Evolutionary conservation across 2,888 invertebrate genomes (phyloP).

Genomic region (Drosophila yooni): DNA sequence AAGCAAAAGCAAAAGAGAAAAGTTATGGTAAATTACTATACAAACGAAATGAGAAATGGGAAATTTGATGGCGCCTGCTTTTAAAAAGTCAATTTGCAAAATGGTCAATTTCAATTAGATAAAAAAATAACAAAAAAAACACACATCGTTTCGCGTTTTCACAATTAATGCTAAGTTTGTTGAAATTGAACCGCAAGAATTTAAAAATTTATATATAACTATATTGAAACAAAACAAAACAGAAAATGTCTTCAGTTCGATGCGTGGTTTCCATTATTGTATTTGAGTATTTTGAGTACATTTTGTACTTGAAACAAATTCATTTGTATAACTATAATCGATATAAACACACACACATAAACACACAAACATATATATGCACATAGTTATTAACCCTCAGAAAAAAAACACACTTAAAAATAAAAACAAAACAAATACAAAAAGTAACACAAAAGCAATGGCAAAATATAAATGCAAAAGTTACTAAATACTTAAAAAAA

Average conservation of each 20-base stretch:
- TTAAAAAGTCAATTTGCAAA: constrained; percentile 66
- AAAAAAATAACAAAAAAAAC: constrained; percentile 2
- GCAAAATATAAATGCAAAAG: constrained; percentile 73
- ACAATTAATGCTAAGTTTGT: constrained; percentile 70
- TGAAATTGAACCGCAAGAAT: constrained; percentile 64
- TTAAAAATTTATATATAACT: constrained; percentile 36
- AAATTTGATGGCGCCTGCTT: constrained; percentile 46
- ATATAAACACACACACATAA: constrained; percentile 42
- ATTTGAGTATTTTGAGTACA: constrained; percentile 40
- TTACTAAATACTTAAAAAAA: constrained; percentile 66
- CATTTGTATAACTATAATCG: constrained; percentile 65
- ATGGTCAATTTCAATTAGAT: constrained; percentile 55
- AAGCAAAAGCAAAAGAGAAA: constrained; percentile 11
- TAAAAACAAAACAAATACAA: constrained; percentile 33
- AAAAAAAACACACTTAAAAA: constrained; percentile 12
- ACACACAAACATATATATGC: constrained; percentile 18
- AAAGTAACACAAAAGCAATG: constrained; percentile 52
- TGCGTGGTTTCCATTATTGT: constrained; percentile 77
- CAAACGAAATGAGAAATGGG: not conserved
- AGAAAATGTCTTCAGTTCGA: constrained; percentile 71
- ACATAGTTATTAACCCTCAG: constrained; percentile 18
- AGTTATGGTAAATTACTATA: constrained; percentile 1
- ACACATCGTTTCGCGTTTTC: constrained; percentile 54
- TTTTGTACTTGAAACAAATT: constrained; percentile 68
- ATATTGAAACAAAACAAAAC: constrained; percentile 25